Evolutionary conservation across 2,888 invertebrate species (phyloP).

Genomic region (Alviniconcha strummeri): DNA sequence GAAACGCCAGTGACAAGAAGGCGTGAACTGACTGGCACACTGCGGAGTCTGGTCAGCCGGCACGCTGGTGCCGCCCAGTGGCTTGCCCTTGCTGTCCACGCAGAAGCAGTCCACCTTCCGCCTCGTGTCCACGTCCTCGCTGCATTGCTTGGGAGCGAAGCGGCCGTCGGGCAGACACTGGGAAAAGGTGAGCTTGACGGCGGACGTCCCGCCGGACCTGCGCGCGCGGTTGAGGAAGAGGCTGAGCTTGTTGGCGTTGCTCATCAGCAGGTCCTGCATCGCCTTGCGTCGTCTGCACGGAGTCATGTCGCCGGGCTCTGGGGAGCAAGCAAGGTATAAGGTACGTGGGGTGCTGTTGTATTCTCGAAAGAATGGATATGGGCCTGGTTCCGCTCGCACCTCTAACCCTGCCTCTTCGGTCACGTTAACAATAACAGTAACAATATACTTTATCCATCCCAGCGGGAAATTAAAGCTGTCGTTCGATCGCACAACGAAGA

Average conservation of each 20-base stretch:
- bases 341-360: no score
- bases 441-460: no score
- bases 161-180: not conserved
- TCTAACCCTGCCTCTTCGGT: no score
- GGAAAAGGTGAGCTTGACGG: conserved; percentile 4
- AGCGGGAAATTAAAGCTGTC: no score
- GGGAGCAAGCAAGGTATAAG: no score
- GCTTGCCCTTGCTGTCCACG: not conserved
- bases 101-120: conserved; percentile 16
- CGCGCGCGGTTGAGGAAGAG: conserved; percentile 5
- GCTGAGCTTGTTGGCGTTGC: not conserved
- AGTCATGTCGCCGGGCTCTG: not conserved
- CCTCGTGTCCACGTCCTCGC: not conserved
- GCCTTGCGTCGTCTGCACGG: not conserved
- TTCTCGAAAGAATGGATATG: no score
- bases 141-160: conserved; percentile 2
- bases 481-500: no score
- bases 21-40: not conserved
- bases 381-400: no score
- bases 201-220: not conserved
- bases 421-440: no score
- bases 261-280: not conserved
- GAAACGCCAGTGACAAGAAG: no score
- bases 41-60: not conserved
- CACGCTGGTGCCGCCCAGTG: not conserved